phyloP scores from a whole-genome alignment of 2,797 vertebrate genomes.

The Mycteria americana region DNA sequence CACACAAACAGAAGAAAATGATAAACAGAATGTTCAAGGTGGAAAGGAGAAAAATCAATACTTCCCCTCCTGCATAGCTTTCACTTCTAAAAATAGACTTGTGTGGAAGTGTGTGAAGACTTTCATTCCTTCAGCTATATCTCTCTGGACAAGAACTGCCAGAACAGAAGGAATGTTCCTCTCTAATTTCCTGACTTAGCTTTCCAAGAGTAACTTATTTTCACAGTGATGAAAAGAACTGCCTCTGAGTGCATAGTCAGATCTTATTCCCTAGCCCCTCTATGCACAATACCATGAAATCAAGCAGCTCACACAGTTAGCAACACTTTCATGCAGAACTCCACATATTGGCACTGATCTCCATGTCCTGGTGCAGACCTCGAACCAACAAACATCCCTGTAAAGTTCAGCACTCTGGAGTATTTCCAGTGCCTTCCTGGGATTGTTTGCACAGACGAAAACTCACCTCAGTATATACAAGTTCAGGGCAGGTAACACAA shows the following conservation, averaged over 20 bases:
- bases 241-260: accelerated
- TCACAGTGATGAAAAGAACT: accelerated
- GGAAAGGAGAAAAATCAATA: slow-evolving; percentile 73
- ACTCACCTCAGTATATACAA: background rate
- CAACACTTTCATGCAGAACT: background rate
- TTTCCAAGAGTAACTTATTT: background rate
- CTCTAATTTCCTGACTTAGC: background rate
- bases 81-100: slow-evolving; percentile 70
- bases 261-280: background rate
- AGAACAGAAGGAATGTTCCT: background rate
- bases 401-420: background rate
- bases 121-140: slow-evolving; percentile 17
- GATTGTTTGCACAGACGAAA: background rate
- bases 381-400: background rate
- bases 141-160: background rate
- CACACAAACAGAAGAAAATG: slow-evolving; percentile 55
- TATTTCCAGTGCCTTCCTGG: background rate
- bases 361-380: background rate
- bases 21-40: slow-evolving; percentile 67
- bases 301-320: background rate
- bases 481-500: background rate
- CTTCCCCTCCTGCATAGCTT: slow-evolving; percentile 54
- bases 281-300: background rate
- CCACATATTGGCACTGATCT: background rate
- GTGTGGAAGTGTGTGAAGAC: slow-evolving; percentile 40